Conservation (phyloP, 2,888 invertebrate species). For the Drosophila dives region DNA sequence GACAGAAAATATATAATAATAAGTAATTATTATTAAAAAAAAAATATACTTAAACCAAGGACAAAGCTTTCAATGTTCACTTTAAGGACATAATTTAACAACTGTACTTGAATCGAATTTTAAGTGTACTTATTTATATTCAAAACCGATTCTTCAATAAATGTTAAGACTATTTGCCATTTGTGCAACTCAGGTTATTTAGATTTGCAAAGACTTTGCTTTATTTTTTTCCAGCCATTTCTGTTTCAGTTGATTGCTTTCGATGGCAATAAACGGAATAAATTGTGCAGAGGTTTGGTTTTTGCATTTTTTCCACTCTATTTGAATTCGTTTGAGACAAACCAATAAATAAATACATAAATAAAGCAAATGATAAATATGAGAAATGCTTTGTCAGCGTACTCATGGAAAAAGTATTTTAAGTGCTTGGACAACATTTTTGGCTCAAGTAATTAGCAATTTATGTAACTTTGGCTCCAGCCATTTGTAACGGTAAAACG, state of each 20-base stretch:
- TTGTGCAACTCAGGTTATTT: background rate
- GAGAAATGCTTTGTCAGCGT: constrained; percentile 55
- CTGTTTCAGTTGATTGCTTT: constrained; percentile 48
- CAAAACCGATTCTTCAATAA: background rate
- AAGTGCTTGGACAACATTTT: constrained; percentile 35
- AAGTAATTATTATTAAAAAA: background rate
- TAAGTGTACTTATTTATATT: background rate
- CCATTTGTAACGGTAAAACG: constrained; percentile 53
- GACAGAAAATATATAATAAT: background rate
- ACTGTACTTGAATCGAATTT: background rate
- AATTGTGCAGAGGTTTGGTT: constrained; percentile 22
- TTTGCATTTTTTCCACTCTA: constrained; percentile 15
- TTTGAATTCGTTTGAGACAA: constrained; percentile 30
- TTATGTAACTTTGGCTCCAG: constrained; percentile 57
- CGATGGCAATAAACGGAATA: constrained; percentile 21
- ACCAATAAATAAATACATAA: constrained; percentile 27
- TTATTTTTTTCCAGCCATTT: constrained; percentile 29
- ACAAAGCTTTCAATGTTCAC: background rate
- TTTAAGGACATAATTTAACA: background rate
- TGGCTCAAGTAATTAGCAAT: constrained; percentile 71
- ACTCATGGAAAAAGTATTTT: background rate
- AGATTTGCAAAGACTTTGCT: background rate
- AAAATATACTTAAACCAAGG: background rate
- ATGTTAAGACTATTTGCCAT: background rate
- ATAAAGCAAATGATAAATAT: constrained; percentile 50